Percentiles rank a stretch among this genome's conserved stretches.
Evolutionary conservation across 2,113 vertebrate genomes (phyloP).

Genomic region (Mormyrus lacerda): DNA sequence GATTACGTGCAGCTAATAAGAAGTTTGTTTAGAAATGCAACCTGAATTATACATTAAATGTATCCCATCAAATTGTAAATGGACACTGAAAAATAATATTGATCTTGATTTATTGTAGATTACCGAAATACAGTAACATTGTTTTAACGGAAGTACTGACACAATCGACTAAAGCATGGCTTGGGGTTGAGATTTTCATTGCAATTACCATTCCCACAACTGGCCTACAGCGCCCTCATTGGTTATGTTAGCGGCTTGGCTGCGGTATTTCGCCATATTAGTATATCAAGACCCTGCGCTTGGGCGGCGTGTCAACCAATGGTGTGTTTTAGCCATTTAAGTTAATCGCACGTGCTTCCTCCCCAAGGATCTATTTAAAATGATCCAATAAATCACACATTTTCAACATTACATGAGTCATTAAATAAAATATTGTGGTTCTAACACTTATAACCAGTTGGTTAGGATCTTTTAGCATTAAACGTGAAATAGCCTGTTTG

Average conservation of each 20-base stretch:
- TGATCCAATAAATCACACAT: slow-evolving; percentile 12
- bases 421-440: slow-evolving; percentile 11
- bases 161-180: background rate
- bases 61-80: background rate
- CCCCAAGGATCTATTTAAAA: slow-evolving; percentile 4
- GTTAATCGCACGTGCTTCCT: slow-evolving; percentile 1
- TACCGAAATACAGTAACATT: background rate
- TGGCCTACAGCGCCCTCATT: background rate
- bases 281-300: background rate
- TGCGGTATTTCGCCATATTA: background rate
- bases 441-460: background rate
- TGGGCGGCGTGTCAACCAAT: background rate
- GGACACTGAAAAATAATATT: background rate
- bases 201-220: background rate
- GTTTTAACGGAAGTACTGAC: background rate
- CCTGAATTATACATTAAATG: background rate
- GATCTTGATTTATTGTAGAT: background rate
- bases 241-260: background rate
- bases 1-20: background rate
- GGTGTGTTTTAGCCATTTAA: slow-evolving; percentile 5
- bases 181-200: background rate
- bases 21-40: background rate
- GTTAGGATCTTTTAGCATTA: background rate
- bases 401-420: slow-evolving; percentile 15
- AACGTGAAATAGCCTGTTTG: background rate